Percentiles rank a stretch among this genome's conserved stretches.
Evolutionary conservation across 2,888 invertebrate species (phyloP).

Genomic region (Trichogramma dendrolimi): DNA sequence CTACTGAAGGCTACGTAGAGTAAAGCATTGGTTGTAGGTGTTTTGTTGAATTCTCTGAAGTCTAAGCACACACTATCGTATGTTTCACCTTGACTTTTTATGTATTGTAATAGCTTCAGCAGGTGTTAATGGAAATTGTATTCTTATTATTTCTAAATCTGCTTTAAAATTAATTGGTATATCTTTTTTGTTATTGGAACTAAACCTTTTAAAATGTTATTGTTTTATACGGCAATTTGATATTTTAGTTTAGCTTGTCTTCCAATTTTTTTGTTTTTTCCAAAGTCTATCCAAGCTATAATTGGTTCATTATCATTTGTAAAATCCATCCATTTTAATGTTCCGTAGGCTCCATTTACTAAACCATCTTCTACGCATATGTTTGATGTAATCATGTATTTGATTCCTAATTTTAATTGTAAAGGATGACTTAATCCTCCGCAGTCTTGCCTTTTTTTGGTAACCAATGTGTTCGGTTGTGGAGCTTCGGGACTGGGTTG

Average conservation of each 20-base stretch:
- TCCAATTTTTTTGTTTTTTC: conserved; percentile 21
- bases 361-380: conserved; percentile 24
- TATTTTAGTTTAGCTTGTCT: conserved; percentile 10
- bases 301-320: conserved; percentile 4
- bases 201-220: conserved; percentile 8
- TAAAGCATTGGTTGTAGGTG: conserved; percentile 1
- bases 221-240: conserved; percentile 7
- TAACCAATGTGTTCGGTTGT: no score
- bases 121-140: conserved; percentile 11
- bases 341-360: conserved; percentile 34
- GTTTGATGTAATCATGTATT: conserved; percentile 29
- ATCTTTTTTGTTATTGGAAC: conserved; percentile 13
- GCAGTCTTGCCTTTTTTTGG: conserved; percentile 27
- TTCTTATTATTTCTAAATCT: conserved; percentile 12
- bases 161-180: conserved; percentile 15
- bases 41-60: not conserved
- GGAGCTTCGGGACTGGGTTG: no score
- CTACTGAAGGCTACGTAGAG: conserved; percentile 14
- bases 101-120: conserved; percentile 26
- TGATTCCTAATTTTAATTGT: conserved; percentile 32
- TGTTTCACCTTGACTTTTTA: conserved; percentile 23
- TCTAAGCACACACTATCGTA: conserved; percentile 17
- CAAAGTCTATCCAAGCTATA: conserved; percentile 27
- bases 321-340: conserved; percentile 2
- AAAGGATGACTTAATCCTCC: conserved; percentile 31